Evolutionary conservation across 2,888 invertebrate genomes (phyloP), one percentile per base, ranked within the genome.

Genomic region (Fabriciana adippe): DNA sequence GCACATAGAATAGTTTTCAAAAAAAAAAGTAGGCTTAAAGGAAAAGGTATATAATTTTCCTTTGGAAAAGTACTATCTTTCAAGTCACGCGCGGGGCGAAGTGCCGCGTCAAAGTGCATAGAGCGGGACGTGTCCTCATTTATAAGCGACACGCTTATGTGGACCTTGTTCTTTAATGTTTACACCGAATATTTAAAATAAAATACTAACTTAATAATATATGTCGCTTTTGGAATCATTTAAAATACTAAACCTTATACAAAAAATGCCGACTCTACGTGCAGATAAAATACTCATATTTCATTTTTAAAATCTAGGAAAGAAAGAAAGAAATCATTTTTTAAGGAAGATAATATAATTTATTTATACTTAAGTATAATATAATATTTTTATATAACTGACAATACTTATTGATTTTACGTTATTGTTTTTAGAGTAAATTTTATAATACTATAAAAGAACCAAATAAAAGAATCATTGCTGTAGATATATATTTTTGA

Each of bases 91-190:
- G 56, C 70, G 65, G 55, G 56, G 48, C 35, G 60, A 57, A 64
- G 71, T 72, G 64, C 61, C 66, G 64, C 64, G 69, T 69, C 69
- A 72, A 69, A 72, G 63, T 69, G 71, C 71, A 72, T 59, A 69
- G 67, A 66, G 67, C 71, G 41, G 51, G 41, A 69, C 72, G 69
- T 69, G 69, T 45, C 60, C 66, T 67, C 59, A 69, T 71, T 71
- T 71, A 64, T 67, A 65, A 63, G 51, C 45, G 35, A 55, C 55
- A 63, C 55, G 45, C 55, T 48, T 47, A 59, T 59, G 48, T 55
- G 61, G 61, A 53, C 61, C 50, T 51, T 41, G 6, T 41, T 15
- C 18, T 61, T 61, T 53, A 51, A 35, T 51, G 51, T 51, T 60
- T 14, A 47, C 47, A 11, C 11, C 59, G 47, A n/a, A 61, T 51